Percentiles rank a stretch among this genome's conserved stretches.
Evolutionary conservation across 1,140 invertebrate species (phyloP).

Genomic region (Myzus persicae): DNA sequence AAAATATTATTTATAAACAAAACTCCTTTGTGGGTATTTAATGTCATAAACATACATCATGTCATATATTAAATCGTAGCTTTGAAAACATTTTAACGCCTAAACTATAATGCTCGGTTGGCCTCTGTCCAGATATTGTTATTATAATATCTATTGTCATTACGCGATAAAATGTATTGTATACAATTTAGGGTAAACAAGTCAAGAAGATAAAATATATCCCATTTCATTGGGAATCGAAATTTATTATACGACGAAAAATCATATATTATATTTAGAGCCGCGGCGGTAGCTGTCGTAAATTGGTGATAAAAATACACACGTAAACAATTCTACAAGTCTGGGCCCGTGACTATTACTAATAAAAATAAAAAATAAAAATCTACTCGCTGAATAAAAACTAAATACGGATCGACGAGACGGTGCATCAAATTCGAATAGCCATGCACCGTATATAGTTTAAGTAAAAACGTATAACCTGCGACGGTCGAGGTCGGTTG

Average conservation of each 20-base stretch:
- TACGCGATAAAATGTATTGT: constrained; percentile 14
- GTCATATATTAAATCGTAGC: neutral
- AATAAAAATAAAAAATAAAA: neutral
- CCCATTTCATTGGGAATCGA: neutral
- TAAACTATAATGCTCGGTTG: constrained; percentile 15
- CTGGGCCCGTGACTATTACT: neutral
- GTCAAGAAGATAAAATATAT: neutral
- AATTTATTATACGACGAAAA: neutral
- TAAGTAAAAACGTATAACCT: too few relatives aligned
- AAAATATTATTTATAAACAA: constrained; percentile 23
- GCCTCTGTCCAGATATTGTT: constrained; percentile 19
- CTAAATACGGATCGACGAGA: neutral
- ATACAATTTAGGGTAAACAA: constrained; percentile 19
- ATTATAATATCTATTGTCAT: constrained; percentile 23
- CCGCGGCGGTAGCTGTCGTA: neutral
- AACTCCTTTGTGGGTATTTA: neutral
- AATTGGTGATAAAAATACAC: neutral
- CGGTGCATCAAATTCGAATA: neutral
- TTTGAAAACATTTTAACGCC: constrained; percentile 3
- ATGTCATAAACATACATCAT: neutral
- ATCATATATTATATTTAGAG: neutral
- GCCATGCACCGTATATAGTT: neutral
- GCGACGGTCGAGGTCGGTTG: too few relatives aligned
- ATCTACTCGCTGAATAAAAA: neutral
- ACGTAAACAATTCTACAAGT: neutral